Evolutionary conservation across 2,888 invertebrate genomes (phyloP), one percentile per base, ranked within the genome.

Genomic region (Dynastes maya): DNA sequence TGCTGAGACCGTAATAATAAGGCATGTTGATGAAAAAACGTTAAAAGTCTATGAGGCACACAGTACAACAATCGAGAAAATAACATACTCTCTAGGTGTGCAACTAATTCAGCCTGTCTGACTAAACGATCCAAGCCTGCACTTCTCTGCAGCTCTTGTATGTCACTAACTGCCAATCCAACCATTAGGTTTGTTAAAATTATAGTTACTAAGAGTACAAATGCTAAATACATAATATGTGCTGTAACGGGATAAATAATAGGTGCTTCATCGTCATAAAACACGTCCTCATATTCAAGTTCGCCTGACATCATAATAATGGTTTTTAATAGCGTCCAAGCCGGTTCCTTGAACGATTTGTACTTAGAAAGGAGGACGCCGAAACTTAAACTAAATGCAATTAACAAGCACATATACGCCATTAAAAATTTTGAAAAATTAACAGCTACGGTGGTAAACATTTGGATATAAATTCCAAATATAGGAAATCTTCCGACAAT

Each of bases 231-330:
- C 89, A 96, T 92, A 2, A 93, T 90, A 82, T 96, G 95, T 0
- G 95, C 92, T 0, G 96, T 95, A 9, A 92, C 91, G 0, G 93
- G 93, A 86, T 94, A 95, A 79, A 92, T 90, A 11, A 94, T 90
- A 64, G 89, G 88, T 22, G 51, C 71, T 5, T 90, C 90, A 83
- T 85, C 83, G 1, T 87, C 85, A 76, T 94, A 95, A 86, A 96
- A 96, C 81, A 96, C 94, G 83, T 96, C 95, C 86, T 96, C 96
- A 82, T 95, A 95, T 86, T 96, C 96, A 70, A 96, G 86, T 87
- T 96, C 96, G 0, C 96, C 96, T 0, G 95, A 94, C 96, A 96
- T 95, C 96, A 96, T 96, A 84, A 96, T 94, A 13, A 96, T 92
- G 0, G 95, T 95, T 88, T 96, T 96, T 0, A 96, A 89, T 0